A percentile compares a stretch with the other conserved stretches of the same genome.
Evolutionary conservation across 2,888 invertebrate species (phyloP).

Genomic region (Rotaria sp.): DNA sequence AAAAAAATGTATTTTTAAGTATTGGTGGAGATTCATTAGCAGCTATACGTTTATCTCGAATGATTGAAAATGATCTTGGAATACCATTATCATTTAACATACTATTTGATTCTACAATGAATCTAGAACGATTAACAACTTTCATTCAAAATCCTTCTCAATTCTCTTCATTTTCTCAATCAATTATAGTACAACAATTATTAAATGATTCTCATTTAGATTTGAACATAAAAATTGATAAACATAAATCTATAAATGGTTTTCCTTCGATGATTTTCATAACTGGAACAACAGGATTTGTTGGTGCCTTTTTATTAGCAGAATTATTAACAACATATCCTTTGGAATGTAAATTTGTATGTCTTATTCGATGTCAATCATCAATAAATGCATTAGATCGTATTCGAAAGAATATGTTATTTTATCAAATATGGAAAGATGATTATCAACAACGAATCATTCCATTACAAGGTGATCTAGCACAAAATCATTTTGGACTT

Average conservation of each 20-base stretch:
- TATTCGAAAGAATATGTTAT: not conserved
- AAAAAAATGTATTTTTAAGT: not conserved
- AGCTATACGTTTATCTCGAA: not conserved
- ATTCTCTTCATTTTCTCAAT: not conserved
- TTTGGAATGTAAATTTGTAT: not conserved
- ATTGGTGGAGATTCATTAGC: not conserved
- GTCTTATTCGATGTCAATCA: not conserved
- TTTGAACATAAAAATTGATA: not conserved
- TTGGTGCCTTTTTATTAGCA: not conserved
- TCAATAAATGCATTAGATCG: not conserved
- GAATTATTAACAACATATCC: not conserved
- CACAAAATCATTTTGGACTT: not conserved
- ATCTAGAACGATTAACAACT: not conserved
- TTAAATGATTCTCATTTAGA: not conserved
- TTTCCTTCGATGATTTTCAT: not conserved
- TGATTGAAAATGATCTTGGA: not conserved
- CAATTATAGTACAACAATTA: not conserved
- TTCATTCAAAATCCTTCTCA: not conserved
- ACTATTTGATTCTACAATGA: not conserved
- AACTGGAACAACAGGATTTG: not conserved
- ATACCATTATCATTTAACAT: not conserved
- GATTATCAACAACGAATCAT: not conserved
- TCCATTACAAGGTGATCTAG: not conserved
- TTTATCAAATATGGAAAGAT: not conserved
- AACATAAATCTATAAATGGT: no score